Evolutionary conservation across 2,888 invertebrate genomes (phyloP), one percentile per base, ranked within the genome.

Genomic region (Caenorhabditis parvicauda): DNA sequence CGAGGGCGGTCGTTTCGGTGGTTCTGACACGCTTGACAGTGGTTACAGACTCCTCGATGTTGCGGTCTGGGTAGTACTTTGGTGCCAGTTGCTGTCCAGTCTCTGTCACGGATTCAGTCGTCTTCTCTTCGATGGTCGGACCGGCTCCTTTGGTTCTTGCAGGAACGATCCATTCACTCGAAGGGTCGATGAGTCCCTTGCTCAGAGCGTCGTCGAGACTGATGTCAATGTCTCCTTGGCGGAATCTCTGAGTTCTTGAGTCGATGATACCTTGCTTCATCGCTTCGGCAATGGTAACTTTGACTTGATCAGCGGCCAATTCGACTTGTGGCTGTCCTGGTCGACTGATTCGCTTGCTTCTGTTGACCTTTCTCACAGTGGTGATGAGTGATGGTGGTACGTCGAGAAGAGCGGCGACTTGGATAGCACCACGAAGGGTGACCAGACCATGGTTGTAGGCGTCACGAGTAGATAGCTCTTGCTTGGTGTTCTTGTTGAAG

Each of bases 381-480:
- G 76, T 66, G 35, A 81, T 72, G 50, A 81, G 66, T 17, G 72
- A 62, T 3, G 82, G 76, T 47, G 75, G 77, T 50, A 94, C 90
- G 81, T 90, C 90, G 51, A 92, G 83, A 51, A 93, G 84, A 75
- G 90, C 90, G 83, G 89, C 90, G 60, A 90, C 85, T 79, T 90
- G 86, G 56, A 90, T 88, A 44, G 92, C 92, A 56, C 92, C 92
- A 83, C 90, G 90, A 0, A 90, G 88, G 12, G 90, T 89, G 32
- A 93, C 89, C 75, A 91, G 86, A 77, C 90, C 89, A 55, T 88
- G 87, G 82, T 89, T 88, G 59, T 93, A 89, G 28, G 92, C 92
- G 80, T 89, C 88, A 64, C 86, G 84, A 19, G 89, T 86, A 79
- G 92, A 89, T 60, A 92, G 83, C 64, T 92, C 86, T 82, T 90